Conservation (phyloP, 2,888 invertebrate species). For the Drosophila merina region DNA sequence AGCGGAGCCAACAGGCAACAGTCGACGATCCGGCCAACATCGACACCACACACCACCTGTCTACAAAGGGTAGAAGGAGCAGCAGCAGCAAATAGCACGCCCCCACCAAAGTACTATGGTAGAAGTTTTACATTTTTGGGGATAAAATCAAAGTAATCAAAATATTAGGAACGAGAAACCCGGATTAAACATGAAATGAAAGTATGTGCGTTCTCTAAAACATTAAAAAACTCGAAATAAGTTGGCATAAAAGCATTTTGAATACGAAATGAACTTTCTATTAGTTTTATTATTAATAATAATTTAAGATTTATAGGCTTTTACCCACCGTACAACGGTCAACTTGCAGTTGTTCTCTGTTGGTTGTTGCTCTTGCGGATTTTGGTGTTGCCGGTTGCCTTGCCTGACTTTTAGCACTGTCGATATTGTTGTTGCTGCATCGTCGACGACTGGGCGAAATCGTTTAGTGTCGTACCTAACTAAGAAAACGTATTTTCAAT, state of each 20-base stretch:
- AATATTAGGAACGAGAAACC: too few species aligned
- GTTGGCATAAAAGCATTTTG: background rate
- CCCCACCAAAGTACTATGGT: constrained; percentile 62
- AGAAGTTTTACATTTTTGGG: background rate
- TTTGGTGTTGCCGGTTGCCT: constrained; percentile 44
- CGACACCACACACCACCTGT: constrained; percentile 79
- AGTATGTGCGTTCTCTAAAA: background rate
- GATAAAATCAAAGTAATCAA: background rate
- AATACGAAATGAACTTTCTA: background rate
- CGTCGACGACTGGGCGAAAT: constrained; percentile 70
- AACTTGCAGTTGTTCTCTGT: constrained; percentile 62
- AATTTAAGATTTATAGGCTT: background rate
- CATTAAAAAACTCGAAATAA: background rate
- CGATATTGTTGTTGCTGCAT: constrained; percentile 14
- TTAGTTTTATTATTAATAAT: background rate
- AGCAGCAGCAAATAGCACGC: constrained; percentile 72
- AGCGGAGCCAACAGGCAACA: constrained; percentile 52
- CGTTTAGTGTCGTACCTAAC: constrained; percentile 82
- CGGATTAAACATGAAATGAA: background rate
- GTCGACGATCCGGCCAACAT: constrained; percentile 53
- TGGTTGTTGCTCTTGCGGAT: constrained; percentile 37
- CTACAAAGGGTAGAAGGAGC: constrained; percentile 61
- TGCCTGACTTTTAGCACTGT: constrained; percentile 77
- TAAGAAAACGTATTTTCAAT: constrained; percentile 83
- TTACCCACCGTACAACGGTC: constrained; percentile 42